Evolutionary conservation across 2,797 vertebrate genomes (phyloP).

Genomic region (Podarcis siculus): DNA sequence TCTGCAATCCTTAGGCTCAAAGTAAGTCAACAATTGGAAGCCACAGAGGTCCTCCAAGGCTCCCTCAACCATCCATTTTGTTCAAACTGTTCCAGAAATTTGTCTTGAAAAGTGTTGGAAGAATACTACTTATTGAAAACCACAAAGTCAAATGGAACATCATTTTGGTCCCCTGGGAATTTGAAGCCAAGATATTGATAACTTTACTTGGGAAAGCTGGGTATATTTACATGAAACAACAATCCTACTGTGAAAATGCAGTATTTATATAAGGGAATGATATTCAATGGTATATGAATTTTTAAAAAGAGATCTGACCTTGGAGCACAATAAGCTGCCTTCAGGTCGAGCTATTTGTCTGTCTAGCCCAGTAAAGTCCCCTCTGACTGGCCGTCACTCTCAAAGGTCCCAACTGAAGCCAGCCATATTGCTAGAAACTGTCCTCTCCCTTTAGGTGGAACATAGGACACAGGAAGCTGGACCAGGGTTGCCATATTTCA

Average conservation of each 20-base stretch:
- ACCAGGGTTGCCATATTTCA: no score
- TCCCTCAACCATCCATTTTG: background rate
- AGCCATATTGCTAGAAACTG: no score
- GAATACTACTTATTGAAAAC: background rate
- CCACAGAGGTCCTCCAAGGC: background rate
- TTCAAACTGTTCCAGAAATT: background rate
- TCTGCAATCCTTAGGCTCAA: no score
- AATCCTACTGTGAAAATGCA: slow-evolving; percentile 28
- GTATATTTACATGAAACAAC: slow-evolving; percentile 28
- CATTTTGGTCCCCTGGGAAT: background rate
- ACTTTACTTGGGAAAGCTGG: background rate
- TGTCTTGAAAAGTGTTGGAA: background rate
- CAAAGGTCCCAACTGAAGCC: background rate
- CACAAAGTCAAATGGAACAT: background rate
- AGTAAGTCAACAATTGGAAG: background rate
- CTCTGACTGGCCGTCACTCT: background rate
- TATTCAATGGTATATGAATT: slow-evolving; percentile 18
- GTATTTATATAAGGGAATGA: slow-evolving; percentile 27
- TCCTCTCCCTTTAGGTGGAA: background rate
- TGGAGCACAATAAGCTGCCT: slow-evolving; percentile 2
- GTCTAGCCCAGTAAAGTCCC: background rate
- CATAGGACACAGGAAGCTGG: no score
- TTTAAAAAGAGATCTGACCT: slow-evolving; percentile 29
- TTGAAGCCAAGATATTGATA: background rate
- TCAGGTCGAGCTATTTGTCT: background rate